Evolutionary conservation across 2,797 vertebrate genomes (phyloP).

Genomic region (Arremon brunneinucha): DNA sequence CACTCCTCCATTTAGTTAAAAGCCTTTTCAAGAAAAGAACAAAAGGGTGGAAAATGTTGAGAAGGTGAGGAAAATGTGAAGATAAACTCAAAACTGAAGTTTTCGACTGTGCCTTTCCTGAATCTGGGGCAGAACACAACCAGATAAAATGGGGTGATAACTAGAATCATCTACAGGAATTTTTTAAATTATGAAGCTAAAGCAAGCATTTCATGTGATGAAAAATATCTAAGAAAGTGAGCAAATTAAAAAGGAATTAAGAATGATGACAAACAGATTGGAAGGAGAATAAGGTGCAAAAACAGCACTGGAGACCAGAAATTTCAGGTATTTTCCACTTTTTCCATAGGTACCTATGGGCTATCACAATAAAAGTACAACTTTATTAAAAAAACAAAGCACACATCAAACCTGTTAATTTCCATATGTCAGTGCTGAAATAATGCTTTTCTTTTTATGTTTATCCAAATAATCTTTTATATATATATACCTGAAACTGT

Average conservation of each 20-base stretch:
- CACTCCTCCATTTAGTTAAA: neutral
- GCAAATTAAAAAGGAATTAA: neutral
- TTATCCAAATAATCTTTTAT: neutral
- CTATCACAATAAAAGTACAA: neutral
- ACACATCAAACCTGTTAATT: neutral
- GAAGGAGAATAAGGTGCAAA: neutral
- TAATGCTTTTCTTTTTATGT: neutral
- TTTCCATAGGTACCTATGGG: neutral
- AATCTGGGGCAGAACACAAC: neutral
- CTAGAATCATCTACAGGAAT: neutral
- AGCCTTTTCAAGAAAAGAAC: neutral
- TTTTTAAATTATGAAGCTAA: neutral
- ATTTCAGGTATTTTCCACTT: neutral
- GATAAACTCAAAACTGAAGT: neutral
- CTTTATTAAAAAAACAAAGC: neutral
- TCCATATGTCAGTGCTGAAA: neutral
- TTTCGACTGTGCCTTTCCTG: neutral
- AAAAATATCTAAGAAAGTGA: neutral
- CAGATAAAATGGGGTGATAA: neutral
- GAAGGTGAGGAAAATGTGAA: neutral
- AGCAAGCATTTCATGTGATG: neutral
- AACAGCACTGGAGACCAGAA: neutral
- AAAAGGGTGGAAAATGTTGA: neutral
- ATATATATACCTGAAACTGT: neutral
- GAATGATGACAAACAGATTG: neutral